A percentile compares a stretch with the other conserved stretches of the same genome.
phyloP scores from a whole-genome alignment of 1,140 invertebrate species.

The Eubasilissa regina region DNA sequence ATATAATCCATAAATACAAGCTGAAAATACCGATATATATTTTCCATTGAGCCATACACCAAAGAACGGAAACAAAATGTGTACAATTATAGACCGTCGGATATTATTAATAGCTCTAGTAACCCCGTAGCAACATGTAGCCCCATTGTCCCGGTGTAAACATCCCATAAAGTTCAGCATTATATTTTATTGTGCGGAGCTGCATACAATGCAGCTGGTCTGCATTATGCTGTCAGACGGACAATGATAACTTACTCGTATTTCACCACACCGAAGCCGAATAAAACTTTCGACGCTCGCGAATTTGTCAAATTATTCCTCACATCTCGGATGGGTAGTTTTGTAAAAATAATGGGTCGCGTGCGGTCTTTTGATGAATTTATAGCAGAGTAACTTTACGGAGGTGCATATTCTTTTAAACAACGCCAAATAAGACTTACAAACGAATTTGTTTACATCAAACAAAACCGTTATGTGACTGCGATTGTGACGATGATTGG shows the following conservation, averaged over 20 bases:
- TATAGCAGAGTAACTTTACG: too few relatives aligned
- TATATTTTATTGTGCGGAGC: background rate
- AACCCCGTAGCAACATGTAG: background rate
- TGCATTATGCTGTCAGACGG: background rate
- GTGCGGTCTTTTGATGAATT: too few relatives aligned
- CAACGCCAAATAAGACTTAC: too few relatives aligned
- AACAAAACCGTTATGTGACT: too few relatives aligned
- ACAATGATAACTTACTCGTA: background rate
- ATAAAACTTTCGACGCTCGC: slow-evolving; percentile 9
- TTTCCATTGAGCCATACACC: background rate
- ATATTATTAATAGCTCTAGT: background rate
- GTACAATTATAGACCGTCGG: background rate
- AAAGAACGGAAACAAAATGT: background rate
- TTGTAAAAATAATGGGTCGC: background rate
- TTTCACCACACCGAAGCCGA: background rate
- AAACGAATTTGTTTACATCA: too few relatives aligned
- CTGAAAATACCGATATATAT: too few relatives aligned
- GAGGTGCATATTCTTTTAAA: too few relatives aligned
- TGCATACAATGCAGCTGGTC: background rate
- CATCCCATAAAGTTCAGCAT: slow-evolving; percentile 17
- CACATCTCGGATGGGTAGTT: background rate
- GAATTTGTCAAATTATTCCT: background rate
- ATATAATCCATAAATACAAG: too few relatives aligned
- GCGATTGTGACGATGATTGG: too few relatives aligned
- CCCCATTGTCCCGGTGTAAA: slow-evolving; percentile 5